Evolutionary conservation across 1,140 invertebrate genomes (phyloP).

Genomic region (Helicorthomorpha holstii): DNA sequence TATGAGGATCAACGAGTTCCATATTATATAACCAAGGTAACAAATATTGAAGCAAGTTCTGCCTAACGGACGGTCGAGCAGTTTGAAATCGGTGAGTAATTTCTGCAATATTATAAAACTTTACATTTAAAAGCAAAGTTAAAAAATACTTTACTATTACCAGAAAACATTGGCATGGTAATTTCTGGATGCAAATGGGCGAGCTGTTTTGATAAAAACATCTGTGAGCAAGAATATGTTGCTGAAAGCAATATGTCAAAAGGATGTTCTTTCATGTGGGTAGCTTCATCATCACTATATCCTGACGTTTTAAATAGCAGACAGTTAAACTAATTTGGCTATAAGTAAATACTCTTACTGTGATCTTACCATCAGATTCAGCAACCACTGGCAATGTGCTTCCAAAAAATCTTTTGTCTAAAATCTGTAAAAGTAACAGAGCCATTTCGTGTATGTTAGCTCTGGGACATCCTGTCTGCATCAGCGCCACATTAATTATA

Average conservation of each 20-base stretch:
- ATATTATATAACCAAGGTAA: conserved; percentile 97
- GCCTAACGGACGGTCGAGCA: conserved; percentile 73
- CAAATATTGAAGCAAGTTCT: conserved; percentile 75
- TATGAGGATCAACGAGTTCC: conserved; percentile 91
- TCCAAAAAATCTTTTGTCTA: conserved; percentile 91
- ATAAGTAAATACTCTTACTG: too few species aligned
- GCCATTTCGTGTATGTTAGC: conserved; percentile 82
- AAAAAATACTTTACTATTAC: conserved; percentile 29
- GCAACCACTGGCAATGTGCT: conserved; percentile 44
- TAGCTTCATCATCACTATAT: too few species aligned
- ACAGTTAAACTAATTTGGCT: too few species aligned
- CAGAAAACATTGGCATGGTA: conserved; percentile 98
- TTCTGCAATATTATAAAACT: conserved; percentile 39
- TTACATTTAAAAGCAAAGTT: conserved; percentile 3
- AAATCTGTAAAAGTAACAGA: conserved; percentile 75
- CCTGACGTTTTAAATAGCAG: too few species aligned
- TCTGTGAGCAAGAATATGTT: conserved; percentile 78
- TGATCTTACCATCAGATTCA: not conserved
- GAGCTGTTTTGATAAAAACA: conserved; percentile 76
- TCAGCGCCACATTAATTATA: conserved; percentile 89
- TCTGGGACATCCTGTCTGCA: conserved; percentile 86
- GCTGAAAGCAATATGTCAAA: conserved; percentile 66
- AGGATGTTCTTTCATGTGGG: too few species aligned
- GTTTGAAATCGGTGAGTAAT: conserved; percentile 92
- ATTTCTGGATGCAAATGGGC: conserved; percentile 87